These are phyloP conservation scores for Enteromius mattozi DNA, from an alignment of 2,797 vertebrate genomes.

Conservation along the genomic window DNA sequence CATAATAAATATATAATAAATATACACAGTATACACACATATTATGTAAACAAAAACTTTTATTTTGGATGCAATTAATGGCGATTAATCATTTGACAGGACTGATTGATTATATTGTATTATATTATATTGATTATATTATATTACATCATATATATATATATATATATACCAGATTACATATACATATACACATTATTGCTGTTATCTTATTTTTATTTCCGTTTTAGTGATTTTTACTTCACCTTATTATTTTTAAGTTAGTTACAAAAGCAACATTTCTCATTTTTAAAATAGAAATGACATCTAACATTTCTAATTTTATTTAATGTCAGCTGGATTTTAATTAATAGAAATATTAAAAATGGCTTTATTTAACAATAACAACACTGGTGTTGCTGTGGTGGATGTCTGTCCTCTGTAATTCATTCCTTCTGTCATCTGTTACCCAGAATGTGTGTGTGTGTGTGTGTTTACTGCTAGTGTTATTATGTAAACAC, in stretches of 20 bases:
- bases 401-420: not conserved
- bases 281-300: not conserved
- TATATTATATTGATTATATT: too few species aligned
- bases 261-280: not conserved
- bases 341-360: not conserved
- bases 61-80: too few species aligned
- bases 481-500: conserved; percentile 30
- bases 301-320: not conserved
- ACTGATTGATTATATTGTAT: not conserved
- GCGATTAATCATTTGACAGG: too few species aligned
- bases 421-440: not conserved
- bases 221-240: not conserved
- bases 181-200: too few species aligned
- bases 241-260: not conserved
- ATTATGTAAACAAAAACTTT: too few species aligned
- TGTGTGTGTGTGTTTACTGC: not conserved
- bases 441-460: not conserved
- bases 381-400: not conserved
- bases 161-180: not conserved
- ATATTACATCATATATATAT: not conserved
- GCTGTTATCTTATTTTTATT: not conserved
- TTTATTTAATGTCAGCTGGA: not conserved
- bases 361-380: not conserved
- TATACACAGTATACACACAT: too few species aligned
- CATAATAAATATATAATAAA: too few species aligned